These are phyloP conservation scores for Struthidea cinerea DNA, from an alignment of 2,113 vertebrate genomes.

Conservation along the genomic window DNA sequence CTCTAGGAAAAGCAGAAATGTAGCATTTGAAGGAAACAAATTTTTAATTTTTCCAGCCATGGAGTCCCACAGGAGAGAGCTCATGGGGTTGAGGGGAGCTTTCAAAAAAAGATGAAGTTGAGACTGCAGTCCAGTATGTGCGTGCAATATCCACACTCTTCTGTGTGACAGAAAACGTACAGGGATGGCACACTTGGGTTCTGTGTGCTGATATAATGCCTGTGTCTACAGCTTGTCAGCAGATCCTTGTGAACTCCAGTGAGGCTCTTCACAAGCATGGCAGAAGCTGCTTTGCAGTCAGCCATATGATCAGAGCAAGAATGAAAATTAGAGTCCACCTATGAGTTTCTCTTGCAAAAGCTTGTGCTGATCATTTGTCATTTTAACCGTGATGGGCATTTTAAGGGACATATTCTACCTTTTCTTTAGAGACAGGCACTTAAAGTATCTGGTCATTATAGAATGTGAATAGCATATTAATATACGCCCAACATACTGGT, in stretches of 20 bases:
- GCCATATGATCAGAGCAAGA: not conserved
- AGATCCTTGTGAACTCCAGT: not conserved
- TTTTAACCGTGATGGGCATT: not conserved
- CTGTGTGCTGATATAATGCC: not conserved
- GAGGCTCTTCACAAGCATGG: not conserved
- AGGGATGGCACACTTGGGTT: not conserved
- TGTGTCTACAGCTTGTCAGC: not conserved
- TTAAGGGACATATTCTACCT: not conserved
- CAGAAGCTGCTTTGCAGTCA: not conserved
- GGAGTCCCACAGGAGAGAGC: not conserved
- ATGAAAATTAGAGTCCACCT: not conserved
- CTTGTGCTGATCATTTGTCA: not conserved
- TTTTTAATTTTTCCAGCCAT: constrained; percentile 28
- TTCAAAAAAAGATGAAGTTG: not conserved
- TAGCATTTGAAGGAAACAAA: constrained; percentile 11
- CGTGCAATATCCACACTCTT: not conserved
- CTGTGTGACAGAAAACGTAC: not conserved
- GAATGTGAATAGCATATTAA: not conserved
- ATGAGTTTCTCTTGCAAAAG: not conserved
- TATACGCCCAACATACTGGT: not conserved
- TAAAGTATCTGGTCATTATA: not conserved
- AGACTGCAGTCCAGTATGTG: not conserved
- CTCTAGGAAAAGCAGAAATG: constrained; percentile 29
- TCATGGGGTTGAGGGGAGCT: not conserved
- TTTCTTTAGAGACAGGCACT: not conserved